Base-by-base conservation (phyloP, 2,113 vertebrate genomes). In the Crocuta crocuta region DNA sequence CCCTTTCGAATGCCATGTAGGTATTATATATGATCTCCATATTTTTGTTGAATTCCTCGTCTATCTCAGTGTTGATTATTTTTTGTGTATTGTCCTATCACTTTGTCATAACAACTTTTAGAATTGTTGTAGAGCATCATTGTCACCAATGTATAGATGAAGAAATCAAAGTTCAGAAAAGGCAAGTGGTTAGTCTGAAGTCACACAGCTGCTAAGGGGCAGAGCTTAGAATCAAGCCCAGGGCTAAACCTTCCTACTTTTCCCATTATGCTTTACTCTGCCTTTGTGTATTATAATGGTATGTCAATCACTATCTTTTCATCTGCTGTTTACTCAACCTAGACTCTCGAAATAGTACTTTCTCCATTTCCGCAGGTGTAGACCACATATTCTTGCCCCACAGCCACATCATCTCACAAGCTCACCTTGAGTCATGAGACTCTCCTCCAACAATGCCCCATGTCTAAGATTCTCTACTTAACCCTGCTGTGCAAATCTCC, bases 301-400 rank as follows among this genome's bases (percentile, higher is more conserved):
- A 39, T 10, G 78, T 31, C 68, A 39, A n/a, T 87, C 61, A 58
- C 15, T 50, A 70, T 12, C 28, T 71, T 91, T 53, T 80, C 31
- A 9, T 65, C 61, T 55, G 53, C 55, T 88, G 12, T 94, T 80
- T 45, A 90, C 73, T 16, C 16, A 93, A 26, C 33, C 26, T 35
- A 65, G 7, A 58, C 35, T 10, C 16, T 73, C 74, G 55, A 35
- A 50, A 73, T 10, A 70, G 43, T 35, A 48, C 24, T 81, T 66
- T 86, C 35, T 89, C 8, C 48, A 23, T 73, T 24, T 58, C 35
- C 39, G 48, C 31, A 45, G 15, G 70, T 85, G 9, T 16, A 76
- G 13, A 28, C 43, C 13, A 10, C 45, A 10, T 4, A 2, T 31
- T 43, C 71, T 5, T 4, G 0, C 10, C 16, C 6, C 5, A 2